These are phyloP conservation scores for Rotaria magnacalcarata DNA, from an alignment of 2,888 invertebrate genomes.

Conservation along the genomic window DNA sequence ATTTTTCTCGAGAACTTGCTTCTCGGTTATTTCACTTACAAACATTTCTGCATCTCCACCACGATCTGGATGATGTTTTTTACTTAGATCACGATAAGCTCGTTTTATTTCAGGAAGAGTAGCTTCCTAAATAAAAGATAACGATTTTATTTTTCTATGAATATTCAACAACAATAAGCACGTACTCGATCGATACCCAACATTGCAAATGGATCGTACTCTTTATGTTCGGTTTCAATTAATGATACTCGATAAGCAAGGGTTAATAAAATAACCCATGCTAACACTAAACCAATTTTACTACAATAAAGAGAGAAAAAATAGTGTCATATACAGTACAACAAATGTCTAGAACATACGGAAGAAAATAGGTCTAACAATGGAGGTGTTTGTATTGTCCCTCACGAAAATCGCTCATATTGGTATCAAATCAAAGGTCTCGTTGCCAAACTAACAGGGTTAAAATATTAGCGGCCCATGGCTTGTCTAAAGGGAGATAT, in stretches of 20 bases:
- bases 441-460: too few relatives aligned
- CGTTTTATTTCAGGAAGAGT: slow-evolving; percentile 83
- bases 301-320: slow-evolving; percentile 60
- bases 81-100: slow-evolving; percentile 85
- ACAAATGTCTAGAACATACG: too few relatives aligned
- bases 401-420: too few relatives aligned
- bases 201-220: slow-evolving; percentile 97
- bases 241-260: slow-evolving; percentile 68
- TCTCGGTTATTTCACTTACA: neutral
- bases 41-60: slow-evolving; percentile 45
- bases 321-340: slow-evolving; percentile 20
- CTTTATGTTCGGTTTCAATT: slow-evolving; percentile 86
- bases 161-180: slow-evolving; percentile 33
- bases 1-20: too few relatives aligned
- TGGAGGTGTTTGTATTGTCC: too few relatives aligned
- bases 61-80: slow-evolving; percentile 87
- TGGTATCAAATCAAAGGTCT: too few relatives aligned
- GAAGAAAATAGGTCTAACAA: too few relatives aligned
- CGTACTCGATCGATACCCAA: slow-evolving; percentile 76
- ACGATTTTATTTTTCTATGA: slow-evolving; percentile 27
- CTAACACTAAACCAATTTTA: slow-evolving; percentile 63
- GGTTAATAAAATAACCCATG: slow-evolving; percentile 60
- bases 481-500: too few relatives aligned
- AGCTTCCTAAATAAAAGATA: slow-evolving; percentile 66
- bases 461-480: too few relatives aligned